phyloP scores from a whole-genome alignment of 2,797 vertebrate genomes.

The Ptychobarbus kaznakovi region DNA sequence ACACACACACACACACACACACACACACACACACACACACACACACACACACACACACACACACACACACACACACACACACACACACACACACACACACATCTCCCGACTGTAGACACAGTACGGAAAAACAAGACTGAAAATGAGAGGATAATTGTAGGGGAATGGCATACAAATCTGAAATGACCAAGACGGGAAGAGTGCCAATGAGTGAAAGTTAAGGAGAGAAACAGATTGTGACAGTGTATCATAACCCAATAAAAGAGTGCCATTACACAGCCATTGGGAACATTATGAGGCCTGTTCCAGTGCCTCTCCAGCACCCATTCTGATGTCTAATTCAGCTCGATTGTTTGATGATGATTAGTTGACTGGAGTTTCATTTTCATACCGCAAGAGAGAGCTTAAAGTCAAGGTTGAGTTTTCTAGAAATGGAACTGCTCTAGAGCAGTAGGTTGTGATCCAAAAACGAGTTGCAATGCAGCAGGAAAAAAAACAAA shows the following conservation, averaged over 20 bases:
- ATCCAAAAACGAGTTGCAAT: neutral
- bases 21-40: constrained; percentile 37
- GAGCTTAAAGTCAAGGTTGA: neutral
- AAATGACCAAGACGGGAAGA: constrained; percentile 17
- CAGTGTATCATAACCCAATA: constrained; percentile 33
- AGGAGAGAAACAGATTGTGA: constrained; percentile 19
- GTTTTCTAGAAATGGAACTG: neutral
- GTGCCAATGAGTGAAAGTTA: constrained; percentile 29
- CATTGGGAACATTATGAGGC: constrained; percentile 12
- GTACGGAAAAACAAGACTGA: neutral
- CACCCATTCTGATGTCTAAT: constrained; percentile 6
- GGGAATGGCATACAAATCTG: neutral
- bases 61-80: constrained; percentile 46
- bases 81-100: constrained; percentile 10
- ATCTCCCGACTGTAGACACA: neutral
- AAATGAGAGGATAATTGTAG: constrained; percentile 12
- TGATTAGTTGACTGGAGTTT: constrained; percentile 22
- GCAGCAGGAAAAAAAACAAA: neutral
- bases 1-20: constrained; percentile 46
- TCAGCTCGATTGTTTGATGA: constrained; percentile 21
- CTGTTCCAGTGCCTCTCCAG: neutral
- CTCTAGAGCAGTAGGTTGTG: constrained; percentile 5
- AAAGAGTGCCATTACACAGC: constrained; percentile 25
- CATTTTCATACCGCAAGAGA: constrained; percentile 2
- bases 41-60: neutral